Evolutionary conservation across 2,888 invertebrate species (phyloP), one percentile per base, ranked within the genome.

Genomic region (Cryptus armator): DNA sequence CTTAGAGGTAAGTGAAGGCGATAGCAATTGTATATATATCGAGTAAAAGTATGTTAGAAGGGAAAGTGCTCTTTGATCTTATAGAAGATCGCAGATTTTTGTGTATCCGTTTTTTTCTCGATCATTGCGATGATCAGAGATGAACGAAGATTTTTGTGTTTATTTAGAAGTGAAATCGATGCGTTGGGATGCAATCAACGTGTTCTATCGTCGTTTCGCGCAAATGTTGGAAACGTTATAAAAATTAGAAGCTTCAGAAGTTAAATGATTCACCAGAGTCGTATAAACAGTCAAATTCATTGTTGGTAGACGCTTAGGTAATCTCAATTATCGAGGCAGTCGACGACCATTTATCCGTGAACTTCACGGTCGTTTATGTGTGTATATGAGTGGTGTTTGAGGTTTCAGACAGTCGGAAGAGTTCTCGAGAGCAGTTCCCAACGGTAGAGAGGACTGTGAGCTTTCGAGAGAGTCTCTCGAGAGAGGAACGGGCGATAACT

Each of bases 401-500:
- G 59, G 32, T 14, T 12, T 24, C 6, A 12, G 48, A 48, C 48
- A 32, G 59, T 12, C 14, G 59, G 32, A 62, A 7, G 59, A 62
- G 32, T 29, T 14, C 59, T 62, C 59, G 32, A 14, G 59, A 62
- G 59, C 32, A n/a, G 59, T 29, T 32, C 37, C 32, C 29, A 62
- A 62, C 59, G 81, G 75, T 71, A 46, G 81, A 82, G 81, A 59
- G 83, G 84, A 84, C 87, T 75, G 66, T 82, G 77, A 81, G 82
- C 74, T 84, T 79, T 24, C 37, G 37, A 37, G 85, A 86, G 81
- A 85, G 83, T 87, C 79, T 86, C 59, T 72, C 78, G 77, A 59
- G 82, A 88, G 88, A 89, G 81, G 37, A 37, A 37, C 37, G 37
- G 87, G 88, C 91, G 91, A 93, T 93, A 93, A 93, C 90, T 93